Percentiles rank a stretch among this genome's conserved stretches.
phyloP scores from a whole-genome alignment of 2,113 vertebrate genomes.

The Balaeniceps rex region DNA sequence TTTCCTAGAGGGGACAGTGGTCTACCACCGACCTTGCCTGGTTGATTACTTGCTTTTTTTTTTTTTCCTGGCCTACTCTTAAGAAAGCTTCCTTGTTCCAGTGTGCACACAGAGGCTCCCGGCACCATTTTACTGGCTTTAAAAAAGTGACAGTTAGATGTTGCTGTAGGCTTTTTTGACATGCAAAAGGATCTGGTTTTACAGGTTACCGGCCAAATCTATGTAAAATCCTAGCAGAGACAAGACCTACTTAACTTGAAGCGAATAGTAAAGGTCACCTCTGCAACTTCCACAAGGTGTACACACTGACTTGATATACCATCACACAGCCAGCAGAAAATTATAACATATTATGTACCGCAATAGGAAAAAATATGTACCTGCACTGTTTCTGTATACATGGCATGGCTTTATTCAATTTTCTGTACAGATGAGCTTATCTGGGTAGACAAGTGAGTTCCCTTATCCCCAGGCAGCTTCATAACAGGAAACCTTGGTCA shows the following conservation, averaged over 20 bases:
- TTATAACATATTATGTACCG: neutral
- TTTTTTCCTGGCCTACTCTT: neutral
- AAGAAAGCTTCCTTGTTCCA: neutral
- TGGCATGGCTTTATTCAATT: neutral
- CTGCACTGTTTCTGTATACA: neutral
- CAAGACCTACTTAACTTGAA: neutral
- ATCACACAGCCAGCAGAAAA: neutral
- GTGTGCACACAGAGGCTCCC: neutral
- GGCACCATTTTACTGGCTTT: neutral
- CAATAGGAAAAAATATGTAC: neutral
- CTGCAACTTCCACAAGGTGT: neutral
- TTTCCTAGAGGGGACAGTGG: neutral
- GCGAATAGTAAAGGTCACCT: neutral
- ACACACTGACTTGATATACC: neutral
- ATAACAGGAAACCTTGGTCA: neutral
- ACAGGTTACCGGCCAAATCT: neutral
- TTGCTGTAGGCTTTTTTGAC: neutral
- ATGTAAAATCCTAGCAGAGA: neutral
- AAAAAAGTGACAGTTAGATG: neutral
- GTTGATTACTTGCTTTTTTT: neutral
- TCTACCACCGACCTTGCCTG: neutral
- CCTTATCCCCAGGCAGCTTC: neutral
- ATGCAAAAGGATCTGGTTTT: neutral
- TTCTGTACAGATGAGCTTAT: neutral
- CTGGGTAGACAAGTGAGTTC: neutral